These are phyloP conservation scores for Callaeas wilsoni DNA, from an alignment of 2,113 vertebrate species.

Conservation along the genomic window DNA sequence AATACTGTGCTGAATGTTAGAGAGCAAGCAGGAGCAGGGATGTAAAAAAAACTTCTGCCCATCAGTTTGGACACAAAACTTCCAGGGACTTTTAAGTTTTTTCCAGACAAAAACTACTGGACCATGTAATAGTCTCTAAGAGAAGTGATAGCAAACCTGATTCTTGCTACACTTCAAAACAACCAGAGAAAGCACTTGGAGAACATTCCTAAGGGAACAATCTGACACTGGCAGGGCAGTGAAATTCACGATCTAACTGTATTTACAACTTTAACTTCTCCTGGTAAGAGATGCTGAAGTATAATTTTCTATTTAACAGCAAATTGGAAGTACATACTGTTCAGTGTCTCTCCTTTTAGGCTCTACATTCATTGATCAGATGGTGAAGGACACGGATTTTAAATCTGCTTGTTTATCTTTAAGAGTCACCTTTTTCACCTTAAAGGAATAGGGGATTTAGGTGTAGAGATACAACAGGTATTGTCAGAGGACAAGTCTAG, in stretches of 20 bases:
- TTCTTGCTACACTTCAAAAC: background rate
- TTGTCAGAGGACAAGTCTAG: background rate
- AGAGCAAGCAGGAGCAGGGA: background rate
- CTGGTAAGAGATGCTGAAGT: background rate
- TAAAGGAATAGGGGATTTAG: background rate
- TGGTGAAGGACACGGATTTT: background rate
- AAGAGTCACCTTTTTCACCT: background rate
- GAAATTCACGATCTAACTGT: background rate
- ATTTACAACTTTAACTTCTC: constrained; percentile 20
- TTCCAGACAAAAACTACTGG: constrained; percentile 8
- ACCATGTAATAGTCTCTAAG: background rate
- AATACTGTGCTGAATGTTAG: background rate
- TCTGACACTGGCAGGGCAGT: background rate
- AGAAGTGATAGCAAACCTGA: background rate
- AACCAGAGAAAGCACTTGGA: background rate
- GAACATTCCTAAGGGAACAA: background rate
- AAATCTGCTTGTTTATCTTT: background rate
- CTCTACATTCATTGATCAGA: background rate
- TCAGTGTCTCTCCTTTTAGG: background rate
- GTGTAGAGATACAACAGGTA: background rate
- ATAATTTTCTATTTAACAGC: constrained; percentile 10
- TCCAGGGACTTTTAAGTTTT: background rate
- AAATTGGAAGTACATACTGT: constrained; percentile 11
- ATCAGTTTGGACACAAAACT: background rate
- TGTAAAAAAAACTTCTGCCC: background rate